phyloP scores from a whole-genome alignment of 2,113 vertebrate species.

The Cavia aperea region DNA sequence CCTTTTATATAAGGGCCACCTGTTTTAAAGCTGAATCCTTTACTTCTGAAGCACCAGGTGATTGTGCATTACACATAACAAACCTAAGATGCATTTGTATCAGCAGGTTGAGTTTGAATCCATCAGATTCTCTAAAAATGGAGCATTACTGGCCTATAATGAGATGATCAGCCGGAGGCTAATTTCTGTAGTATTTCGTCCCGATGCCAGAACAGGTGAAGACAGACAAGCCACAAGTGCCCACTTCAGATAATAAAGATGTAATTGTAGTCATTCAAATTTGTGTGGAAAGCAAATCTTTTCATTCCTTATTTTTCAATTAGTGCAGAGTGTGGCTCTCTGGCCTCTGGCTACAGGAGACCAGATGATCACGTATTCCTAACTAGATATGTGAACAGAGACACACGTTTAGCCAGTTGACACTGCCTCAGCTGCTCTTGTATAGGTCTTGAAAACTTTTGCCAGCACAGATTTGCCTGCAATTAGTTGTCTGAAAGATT shows the following conservation, averaged over 20 bases:
- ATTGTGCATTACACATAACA: slow-evolving; percentile 32
- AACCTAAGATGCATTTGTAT: slow-evolving; percentile 35
- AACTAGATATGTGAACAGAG: not conserved
- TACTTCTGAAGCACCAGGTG: slow-evolving; percentile 34
- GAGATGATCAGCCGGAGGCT: slow-evolving; percentile 53
- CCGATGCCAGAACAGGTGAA: slow-evolving; percentile 43
- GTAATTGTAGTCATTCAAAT: slow-evolving; percentile 59
- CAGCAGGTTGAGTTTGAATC: slow-evolving; percentile 19
- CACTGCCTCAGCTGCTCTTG: not conserved
- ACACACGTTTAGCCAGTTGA: not conserved
- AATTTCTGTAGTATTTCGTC: slow-evolving; percentile 57
- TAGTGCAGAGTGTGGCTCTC: slow-evolving; percentile 27
- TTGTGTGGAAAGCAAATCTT: slow-evolving; percentile 59
- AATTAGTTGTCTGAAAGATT: not conserved
- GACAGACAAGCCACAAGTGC: slow-evolving; percentile 45
- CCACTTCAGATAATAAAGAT: slow-evolving; percentile 65
- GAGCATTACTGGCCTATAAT: slow-evolving; percentile 32
- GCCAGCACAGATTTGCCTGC: not conserved
- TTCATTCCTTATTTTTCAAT: slow-evolving; percentile 64
- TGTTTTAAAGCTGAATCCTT: not conserved
- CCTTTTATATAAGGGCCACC: slow-evolving; percentile 5
- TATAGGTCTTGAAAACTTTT: not conserved
- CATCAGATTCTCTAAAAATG: slow-evolving; percentile 41
- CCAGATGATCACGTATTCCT: not conserved
- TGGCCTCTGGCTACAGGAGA: slow-evolving; percentile 40